Evolutionary conservation across 2,113 vertebrate species (phyloP).

Genomic region (Notothenia rossii): DNA sequence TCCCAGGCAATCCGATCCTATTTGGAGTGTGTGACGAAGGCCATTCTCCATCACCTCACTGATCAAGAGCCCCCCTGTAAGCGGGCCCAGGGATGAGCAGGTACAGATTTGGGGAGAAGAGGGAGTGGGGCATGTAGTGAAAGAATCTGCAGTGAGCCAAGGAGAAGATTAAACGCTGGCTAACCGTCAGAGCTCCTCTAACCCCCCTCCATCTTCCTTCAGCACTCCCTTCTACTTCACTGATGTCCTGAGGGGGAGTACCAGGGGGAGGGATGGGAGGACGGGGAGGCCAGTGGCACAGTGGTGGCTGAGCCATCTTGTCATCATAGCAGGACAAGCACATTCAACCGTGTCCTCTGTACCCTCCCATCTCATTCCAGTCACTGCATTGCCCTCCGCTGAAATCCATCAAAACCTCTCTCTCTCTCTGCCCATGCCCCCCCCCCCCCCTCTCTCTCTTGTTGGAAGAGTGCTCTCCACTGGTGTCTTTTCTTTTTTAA

Average conservation of each 20-base stretch:
- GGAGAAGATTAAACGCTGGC: conserved; percentile 80
- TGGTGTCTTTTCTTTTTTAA: conserved; percentile 80
- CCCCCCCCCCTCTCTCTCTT: conserved; percentile 41
- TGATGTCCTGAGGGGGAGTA: conserved; percentile 67
- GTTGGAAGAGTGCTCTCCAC: conserved; percentile 70
- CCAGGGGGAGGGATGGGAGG: conserved; percentile 31
- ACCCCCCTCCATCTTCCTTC: conserved; percentile 26
- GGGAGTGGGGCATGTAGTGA: conserved; percentile 72
- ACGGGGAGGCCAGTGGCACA: conserved; percentile 66
- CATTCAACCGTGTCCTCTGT: conserved; percentile 82
- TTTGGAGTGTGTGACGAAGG: conserved; percentile 79
- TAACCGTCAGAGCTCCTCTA: conserved; percentile 52
- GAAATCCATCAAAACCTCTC: conserved; percentile 70
- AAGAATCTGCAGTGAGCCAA: conserved; percentile 81
- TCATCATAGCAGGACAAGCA: conserved; percentile 85
- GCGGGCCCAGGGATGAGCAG: conserved; percentile 78
- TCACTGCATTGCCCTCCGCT: conserved; percentile 69
- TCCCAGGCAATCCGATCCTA: conserved; percentile 80
- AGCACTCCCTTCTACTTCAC: conserved; percentile 60
- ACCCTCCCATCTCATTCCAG: conserved; percentile 83
- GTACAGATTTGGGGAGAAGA: conserved; percentile 75
- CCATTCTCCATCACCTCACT: conserved; percentile 80
- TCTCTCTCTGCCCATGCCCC: conserved; percentile 47
- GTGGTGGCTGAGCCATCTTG: conserved; percentile 81
- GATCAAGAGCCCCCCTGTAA: conserved; percentile 78